These are phyloP conservation scores for Axea sp. DNA, from an alignment of 2,888 invertebrate species.

Conservation along the genomic window DNA sequence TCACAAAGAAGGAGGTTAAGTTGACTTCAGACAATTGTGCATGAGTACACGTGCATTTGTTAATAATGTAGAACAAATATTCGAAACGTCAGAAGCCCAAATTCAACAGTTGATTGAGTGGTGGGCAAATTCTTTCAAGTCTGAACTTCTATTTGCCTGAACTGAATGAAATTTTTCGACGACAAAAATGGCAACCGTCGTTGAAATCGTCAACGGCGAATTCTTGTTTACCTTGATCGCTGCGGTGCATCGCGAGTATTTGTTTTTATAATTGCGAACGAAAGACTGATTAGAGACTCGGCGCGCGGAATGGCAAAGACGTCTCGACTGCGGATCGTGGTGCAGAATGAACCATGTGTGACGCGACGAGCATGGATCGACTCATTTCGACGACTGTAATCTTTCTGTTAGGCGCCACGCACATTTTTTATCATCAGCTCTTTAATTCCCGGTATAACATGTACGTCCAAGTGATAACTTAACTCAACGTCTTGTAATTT, in stretches of 20 bases:
- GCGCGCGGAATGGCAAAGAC: conserved; percentile 9
- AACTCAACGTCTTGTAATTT: conserved; percentile 35
- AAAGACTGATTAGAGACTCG: conserved; percentile 25
- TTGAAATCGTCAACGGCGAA: neutral
- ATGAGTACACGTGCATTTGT: conserved; percentile 10
- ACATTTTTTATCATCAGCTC: conserved; percentile 48
- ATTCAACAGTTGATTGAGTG: conserved; percentile 25
- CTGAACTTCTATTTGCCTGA: conserved; percentile 2
- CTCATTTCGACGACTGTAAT: conserved; percentile 44
- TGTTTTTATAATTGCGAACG: conserved; percentile 38
- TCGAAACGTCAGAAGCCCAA: neutral
- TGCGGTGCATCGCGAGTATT: conserved; percentile 2
- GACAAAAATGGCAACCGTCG: conserved; percentile 7
- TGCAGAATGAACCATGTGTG: conserved; percentile 26
- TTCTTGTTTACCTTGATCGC: conserved; percentile 29
- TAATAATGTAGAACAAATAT: conserved; percentile 33
- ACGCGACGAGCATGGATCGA: conserved; percentile 7
- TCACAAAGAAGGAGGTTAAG: conserved; percentile 75
- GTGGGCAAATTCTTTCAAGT: conserved; percentile 14
- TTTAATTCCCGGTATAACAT: conserved; percentile 32
- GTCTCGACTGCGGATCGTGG: conserved; percentile 22
- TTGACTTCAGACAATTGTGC: conserved; percentile 28
- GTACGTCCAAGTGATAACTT: conserved; percentile 34
- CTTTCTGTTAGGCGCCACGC: conserved; percentile 53
- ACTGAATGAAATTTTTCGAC: neutral